Base-by-base conservation (phyloP, 2,797 vertebrate genomes). In the Otolemur crassicaudatus region DNA sequence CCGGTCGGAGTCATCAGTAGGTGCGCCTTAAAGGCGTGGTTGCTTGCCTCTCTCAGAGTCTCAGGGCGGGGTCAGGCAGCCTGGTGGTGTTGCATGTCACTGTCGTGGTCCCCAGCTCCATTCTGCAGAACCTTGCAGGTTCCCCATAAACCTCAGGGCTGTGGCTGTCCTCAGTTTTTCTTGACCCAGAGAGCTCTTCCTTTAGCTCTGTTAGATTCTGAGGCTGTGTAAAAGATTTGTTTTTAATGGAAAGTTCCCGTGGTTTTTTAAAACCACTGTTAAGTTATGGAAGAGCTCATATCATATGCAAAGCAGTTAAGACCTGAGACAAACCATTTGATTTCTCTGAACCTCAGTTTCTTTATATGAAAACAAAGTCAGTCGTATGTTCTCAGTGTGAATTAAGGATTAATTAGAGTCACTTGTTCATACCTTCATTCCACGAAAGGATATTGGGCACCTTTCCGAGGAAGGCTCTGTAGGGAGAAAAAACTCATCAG, bases 21-120 rank as follows among this genome's bases (percentile, higher is more conserved):
- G 1, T 27, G 58, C 34, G 40, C 6, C 23, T 16, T 12, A 34
- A 79, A 25, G 65, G 31, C 13, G 14, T 27, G 13, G 23, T 14
- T 19, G 22, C 37, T 22, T 4, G 1, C 12, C 31, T 77, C 4
- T 58, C 9, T 58, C 1, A 0, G 31, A 43, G 20, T 22, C 34
- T 23, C 53, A 23, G 46, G 40, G 20, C 29, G 25, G 19, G 7
- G 9, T 43, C 3, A 2, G 2, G 27, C 23, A 12, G 70, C 56
- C 65, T 31, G 63, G n/a, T 1, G 4, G n/a, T 34, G 1, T 11
- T 23, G 23, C 2, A 7, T 29, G 61, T 23, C 10, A 3, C 60
- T 53, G 10, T 4, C 0, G 7, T 0, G 17, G 63, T 60, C 25
- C 37, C n/a, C 31, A 31, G 0, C 23, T 29, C 12, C 56, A 0